Percentiles rank a stretch among this genome's conserved stretches.
These are phyloP conservation scores for Drosophila mercatorum DNA, from an alignment of 2,888 invertebrate genomes.

Conservation along the genomic window DNA sequence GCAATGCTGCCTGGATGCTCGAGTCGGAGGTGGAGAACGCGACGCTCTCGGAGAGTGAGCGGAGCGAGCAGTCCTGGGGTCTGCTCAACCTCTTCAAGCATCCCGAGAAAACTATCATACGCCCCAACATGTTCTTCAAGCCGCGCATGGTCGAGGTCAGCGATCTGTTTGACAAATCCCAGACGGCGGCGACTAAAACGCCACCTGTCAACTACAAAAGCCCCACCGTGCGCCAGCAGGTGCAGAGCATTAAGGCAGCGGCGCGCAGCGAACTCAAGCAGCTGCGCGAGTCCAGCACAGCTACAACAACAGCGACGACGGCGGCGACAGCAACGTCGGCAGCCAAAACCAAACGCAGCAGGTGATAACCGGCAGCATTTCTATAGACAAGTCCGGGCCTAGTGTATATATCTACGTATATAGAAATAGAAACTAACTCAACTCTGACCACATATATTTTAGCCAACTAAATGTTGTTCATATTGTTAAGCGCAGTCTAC, in stretches of 20 bases:
- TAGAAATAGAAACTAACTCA: constrained; percentile 37
- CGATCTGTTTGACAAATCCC: constrained; percentile 86
- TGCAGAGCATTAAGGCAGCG: constrained; percentile 78
- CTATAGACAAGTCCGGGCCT: constrained; percentile 10
- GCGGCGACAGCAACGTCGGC: constrained; percentile 12
- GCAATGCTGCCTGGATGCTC: constrained; percentile 90
- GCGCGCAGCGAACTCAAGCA: constrained; percentile 80
- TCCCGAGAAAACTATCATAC: constrained; percentile 80
- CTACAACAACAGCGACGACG: constrained; percentile 17
- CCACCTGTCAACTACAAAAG: constrained; percentile 70
- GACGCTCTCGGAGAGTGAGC: constrained; percentile 51
- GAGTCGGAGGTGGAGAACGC: constrained; percentile 86
- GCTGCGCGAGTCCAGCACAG: constrained; percentile 61
- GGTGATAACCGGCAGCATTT: constrained; percentile 62
- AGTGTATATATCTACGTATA: constrained; percentile 37
- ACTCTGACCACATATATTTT: constrained; percentile 47
- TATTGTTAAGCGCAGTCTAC: constrained; percentile 43
- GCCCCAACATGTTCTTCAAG: constrained; percentile 84
- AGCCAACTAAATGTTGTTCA: constrained; percentile 52
- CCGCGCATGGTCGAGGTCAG: constrained; percentile 88
- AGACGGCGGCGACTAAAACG: constrained; percentile 43
- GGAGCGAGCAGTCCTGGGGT: constrained; percentile 85
- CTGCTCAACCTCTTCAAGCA: constrained; percentile 86
- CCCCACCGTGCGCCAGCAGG: constrained; percentile 72
- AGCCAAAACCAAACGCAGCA: constrained; percentile 62